Base-by-base conservation (phyloP, 2,113 vertebrate genomes). In the Lonchura striata region DNA sequence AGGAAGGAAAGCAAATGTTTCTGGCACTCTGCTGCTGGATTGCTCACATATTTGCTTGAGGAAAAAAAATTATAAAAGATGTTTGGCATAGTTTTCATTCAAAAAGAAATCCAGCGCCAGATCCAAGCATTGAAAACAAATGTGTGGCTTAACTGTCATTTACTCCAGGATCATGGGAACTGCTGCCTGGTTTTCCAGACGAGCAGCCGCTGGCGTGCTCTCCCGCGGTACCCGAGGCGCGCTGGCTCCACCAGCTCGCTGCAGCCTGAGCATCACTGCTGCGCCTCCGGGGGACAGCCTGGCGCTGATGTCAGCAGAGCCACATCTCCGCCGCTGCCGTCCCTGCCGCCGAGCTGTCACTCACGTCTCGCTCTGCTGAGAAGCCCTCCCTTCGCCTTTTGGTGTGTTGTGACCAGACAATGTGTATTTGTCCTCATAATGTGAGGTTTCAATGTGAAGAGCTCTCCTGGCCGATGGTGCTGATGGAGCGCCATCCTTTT, bases 41-140 rank as follows among this genome's bases (percentile, higher is more conserved):
- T 90, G 87, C 96, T 97, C 9, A 3, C 94, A 95, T 96, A 96
- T 78, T 97, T 97, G 93, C 94, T 81, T 33, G 68, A 85, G 77
- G 76, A 82, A 83, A 95, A 92, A 94, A 91, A 93, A 92, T 87
- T 54, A 49, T 90, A 94, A 96, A 94, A 96, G 91, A 98, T 97
- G 91, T 93, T 97, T 98, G 96, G 88, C 96, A 97, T 96, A 97
- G 96, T 92, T 98, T 96, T 95, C 88, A 94, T 95, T 95, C 95
- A 86, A 91, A 96, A 96, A 97, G 94, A 76, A 93, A 82, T 79
- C 82, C 92, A 50, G 82, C 61, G 94, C 95, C 97, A 97, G 97
- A 96, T 94, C 80, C 95, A 95, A 97, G 96, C 96, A 97, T 75
- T 93, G 83, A 76, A 97, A 96, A 93, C 91, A 96, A 89, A 83